Evolutionary conservation across 92 coral and sea anemone genomes (phyloP).

Genomic region (Epizoanthus scotinus): DNA sequence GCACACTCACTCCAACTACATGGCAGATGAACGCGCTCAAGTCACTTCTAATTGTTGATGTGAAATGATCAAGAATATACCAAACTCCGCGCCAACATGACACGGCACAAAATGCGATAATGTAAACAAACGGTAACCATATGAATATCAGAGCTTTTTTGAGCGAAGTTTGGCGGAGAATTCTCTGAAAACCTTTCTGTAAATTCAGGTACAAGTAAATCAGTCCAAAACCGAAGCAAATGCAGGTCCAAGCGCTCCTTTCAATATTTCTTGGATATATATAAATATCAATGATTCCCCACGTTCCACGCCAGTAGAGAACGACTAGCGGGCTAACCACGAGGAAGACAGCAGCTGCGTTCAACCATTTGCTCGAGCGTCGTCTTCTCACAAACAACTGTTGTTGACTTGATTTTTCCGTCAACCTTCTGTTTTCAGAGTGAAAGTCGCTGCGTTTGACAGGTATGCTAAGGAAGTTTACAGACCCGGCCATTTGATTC

Average conservation of each 20-base stretch:
- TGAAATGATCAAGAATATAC: slow-evolving; percentile 37
- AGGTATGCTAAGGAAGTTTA: too few species aligned
- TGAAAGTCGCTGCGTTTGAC: too few species aligned
- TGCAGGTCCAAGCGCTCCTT: slow-evolving; percentile 41
- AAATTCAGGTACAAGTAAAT: slow-evolving; percentile 17
- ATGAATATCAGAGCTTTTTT: not conserved
- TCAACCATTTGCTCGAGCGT: not conserved
- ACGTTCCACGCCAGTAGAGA: slow-evolving; percentile 65
- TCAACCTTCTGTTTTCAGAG: too few species aligned
- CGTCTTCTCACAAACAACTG: too few species aligned
- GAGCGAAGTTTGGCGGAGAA: not conserved
- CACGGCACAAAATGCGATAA: slow-evolving; percentile 36
- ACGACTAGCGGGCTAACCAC: slow-evolving; percentile 51
- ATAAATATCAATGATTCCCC: slow-evolving; percentile 60
- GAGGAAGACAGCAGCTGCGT: slow-evolving; percentile 23
- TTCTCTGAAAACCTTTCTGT: slow-evolving; percentile 28
- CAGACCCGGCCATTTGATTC: too few species aligned
- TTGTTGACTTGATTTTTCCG: too few species aligned
- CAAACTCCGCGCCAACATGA: slow-evolving; percentile 77
- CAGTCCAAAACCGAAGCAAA: slow-evolving; percentile 17
- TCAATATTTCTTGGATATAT: slow-evolving; percentile 41
- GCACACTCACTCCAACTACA: slow-evolving; percentile 18
- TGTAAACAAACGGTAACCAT: slow-evolving; percentile 43
- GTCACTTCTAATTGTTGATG: slow-evolving; percentile 5
- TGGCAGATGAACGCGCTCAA: slow-evolving; percentile 39